phyloP scores from a whole-genome alignment of 2,797 vertebrate species.

The Nyctalus aviator region DNA sequence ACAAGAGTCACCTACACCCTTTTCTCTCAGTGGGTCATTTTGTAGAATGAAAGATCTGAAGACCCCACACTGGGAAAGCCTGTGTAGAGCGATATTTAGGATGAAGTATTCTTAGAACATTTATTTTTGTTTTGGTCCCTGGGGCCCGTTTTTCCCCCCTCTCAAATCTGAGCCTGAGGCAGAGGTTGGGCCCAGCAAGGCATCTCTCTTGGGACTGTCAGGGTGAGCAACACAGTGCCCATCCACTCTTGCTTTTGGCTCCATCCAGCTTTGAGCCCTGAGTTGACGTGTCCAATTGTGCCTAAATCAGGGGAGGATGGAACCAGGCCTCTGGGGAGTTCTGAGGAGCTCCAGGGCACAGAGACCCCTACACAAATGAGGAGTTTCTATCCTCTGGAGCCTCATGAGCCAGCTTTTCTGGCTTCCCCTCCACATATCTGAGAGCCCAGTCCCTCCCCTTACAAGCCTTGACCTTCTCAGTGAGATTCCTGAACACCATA shows the following conservation, averaged over 20 bases:
- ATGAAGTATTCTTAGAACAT: background rate
- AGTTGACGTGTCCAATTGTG: background rate
- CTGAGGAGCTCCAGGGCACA: background rate
- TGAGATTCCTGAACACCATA: background rate
- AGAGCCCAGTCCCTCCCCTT: background rate
- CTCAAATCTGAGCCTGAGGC: background rate
- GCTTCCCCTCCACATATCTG: background rate
- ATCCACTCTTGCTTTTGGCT: background rate
- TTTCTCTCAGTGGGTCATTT: background rate
- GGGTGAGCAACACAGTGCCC: background rate
- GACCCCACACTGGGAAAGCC: background rate
- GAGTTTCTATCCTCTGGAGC: background rate
- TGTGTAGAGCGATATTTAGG: background rate
- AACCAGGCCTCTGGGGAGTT: background rate
- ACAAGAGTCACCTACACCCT: background rate
- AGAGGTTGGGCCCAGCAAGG: background rate
- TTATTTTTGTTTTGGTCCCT: slow-evolving; percentile 15
- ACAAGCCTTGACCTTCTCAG: background rate
- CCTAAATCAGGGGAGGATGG: background rate
- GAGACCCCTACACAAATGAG: background rate
- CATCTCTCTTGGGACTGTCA: background rate
- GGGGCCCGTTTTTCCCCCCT: background rate
- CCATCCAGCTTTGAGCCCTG: background rate
- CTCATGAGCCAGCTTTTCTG: too few relatives aligned
- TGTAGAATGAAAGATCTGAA: background rate